Evolutionary conservation across 1,140 invertebrate species (phyloP).

Genomic region (Harlomillsia oculata): DNA sequence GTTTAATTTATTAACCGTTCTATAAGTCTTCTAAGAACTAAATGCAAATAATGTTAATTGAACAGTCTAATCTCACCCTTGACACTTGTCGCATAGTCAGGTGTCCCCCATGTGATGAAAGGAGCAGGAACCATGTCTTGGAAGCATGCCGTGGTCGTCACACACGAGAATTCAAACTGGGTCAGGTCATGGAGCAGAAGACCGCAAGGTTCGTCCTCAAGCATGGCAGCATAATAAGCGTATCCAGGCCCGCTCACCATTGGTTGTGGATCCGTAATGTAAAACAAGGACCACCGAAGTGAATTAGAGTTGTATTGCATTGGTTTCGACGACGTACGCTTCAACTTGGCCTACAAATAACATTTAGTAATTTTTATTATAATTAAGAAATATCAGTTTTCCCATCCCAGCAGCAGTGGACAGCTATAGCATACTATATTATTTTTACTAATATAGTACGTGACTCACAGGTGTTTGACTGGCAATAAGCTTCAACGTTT

Average conservation of each 20-base stretch:
- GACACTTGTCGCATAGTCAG: slow-evolving; percentile 21
- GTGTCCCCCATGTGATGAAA: slow-evolving; percentile 26
- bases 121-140: slow-evolving; percentile 26
- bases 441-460: no score
- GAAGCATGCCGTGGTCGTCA: slow-evolving; percentile 24
- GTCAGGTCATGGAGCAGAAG: slow-evolving; percentile 26
- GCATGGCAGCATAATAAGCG: slow-evolving; percentile 28
- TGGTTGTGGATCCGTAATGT: slow-evolving; percentile 17
- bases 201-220: slow-evolving; percentile 26
- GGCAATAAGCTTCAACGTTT: slow-evolving; percentile 33
- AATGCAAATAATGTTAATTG: slow-evolving; percentile 10
- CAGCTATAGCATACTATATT: no score
- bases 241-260: slow-evolving; percentile 24
- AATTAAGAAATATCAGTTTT: no score
- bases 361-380: no score
- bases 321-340: slow-evolving; percentile 5
- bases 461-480: slow-evolving; percentile 28
- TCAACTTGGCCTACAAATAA: slow-evolving; percentile 20
- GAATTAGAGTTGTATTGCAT: slow-evolving; percentile 6
- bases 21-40: neutral
- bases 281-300: slow-evolving; percentile 30
- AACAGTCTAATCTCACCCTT: no score
- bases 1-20: neutral
- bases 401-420: no score
- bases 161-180: slow-evolving; percentile 25